Percentiles rank a stretch among this genome's conserved stretches.
phyloP scores from a whole-genome alignment of 2,113 vertebrate genomes.

The Notechis scutatus region DNA sequence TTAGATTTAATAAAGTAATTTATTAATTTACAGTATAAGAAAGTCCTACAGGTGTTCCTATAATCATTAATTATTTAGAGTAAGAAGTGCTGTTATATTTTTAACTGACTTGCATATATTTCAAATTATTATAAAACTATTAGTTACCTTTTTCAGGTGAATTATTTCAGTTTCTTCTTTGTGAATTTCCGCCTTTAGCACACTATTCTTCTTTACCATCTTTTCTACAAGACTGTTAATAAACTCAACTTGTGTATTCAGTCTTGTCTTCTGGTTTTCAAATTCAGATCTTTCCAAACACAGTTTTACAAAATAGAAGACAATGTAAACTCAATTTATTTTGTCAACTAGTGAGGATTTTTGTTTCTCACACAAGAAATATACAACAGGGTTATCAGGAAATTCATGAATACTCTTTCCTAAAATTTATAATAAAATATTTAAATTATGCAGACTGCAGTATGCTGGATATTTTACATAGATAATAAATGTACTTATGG shows the following conservation, averaged over 20 bases:
- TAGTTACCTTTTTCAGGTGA: conserved; percentile 73
- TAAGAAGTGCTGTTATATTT: neutral
- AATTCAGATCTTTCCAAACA: conserved; percentile 81
- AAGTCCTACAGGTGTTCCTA: neutral
- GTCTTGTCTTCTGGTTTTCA: conserved; percentile 80
- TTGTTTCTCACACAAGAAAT: neutral
- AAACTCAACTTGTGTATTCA: conserved; percentile 83
- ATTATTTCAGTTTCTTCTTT: conserved; percentile 67
- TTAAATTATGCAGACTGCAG: neutral
- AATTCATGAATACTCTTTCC: neutral
- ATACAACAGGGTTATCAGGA: neutral
- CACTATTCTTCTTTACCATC: conserved; percentile 54
- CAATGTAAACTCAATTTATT: neutral
- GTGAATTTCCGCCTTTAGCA: conserved; percentile 66
- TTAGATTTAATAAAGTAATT: neutral
- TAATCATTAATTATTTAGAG: neutral
- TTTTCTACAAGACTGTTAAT: conserved; percentile 77
- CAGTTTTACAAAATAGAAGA: neutral
- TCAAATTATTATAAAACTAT: neutral
- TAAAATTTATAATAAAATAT: neutral
- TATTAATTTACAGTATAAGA: neutral
- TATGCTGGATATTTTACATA: neutral
- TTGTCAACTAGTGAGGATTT: neutral
- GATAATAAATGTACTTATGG: neutral
- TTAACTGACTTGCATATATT: neutral